Evolutionary conservation across 2,113 vertebrate species (phyloP).

Genomic region (Perognathus longimembris): DNA sequence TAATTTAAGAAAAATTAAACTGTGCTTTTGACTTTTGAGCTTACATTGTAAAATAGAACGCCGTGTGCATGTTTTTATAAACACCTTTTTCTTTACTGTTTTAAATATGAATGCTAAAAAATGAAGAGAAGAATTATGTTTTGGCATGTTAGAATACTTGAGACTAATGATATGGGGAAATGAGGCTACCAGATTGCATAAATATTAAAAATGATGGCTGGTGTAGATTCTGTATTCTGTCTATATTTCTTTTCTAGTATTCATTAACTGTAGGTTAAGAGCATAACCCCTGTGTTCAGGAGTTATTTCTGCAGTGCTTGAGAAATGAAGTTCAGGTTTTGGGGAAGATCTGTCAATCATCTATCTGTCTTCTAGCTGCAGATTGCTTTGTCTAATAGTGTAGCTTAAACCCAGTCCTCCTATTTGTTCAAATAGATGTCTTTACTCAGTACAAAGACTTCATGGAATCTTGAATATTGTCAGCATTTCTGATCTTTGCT

Average conservation of each 20-base stretch:
- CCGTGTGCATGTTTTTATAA: not conserved
- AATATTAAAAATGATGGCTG: not conserved
- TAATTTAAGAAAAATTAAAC: not conserved
- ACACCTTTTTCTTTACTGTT: not conserved
- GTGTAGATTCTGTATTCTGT: not conserved
- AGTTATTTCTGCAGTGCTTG: not conserved
- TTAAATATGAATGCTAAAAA: not conserved
- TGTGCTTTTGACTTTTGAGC: not conserved
- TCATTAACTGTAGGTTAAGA: not conserved
- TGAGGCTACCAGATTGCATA: not conserved
- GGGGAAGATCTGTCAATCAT: too few species aligned
- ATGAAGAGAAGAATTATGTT: not conserved
- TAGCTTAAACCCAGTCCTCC: not conserved
- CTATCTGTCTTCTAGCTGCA: not conserved
- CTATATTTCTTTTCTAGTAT: not conserved
- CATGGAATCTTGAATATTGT: not conserved
- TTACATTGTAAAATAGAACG: not conserved
- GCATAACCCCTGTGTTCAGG: not conserved
- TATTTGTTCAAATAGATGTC: not conserved
- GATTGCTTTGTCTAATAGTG: constrained; percentile 23
- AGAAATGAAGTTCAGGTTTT: not conserved
- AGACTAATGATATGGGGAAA: not conserved
- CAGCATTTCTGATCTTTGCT: not conserved
- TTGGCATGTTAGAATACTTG: not conserved
- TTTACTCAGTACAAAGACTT: not conserved